Percentiles rank a stretch among this genome's conserved stretches.
phyloP scores from a whole-genome alignment of 2,888 invertebrate genomes.

The Stegophylla sp. region DNA sequence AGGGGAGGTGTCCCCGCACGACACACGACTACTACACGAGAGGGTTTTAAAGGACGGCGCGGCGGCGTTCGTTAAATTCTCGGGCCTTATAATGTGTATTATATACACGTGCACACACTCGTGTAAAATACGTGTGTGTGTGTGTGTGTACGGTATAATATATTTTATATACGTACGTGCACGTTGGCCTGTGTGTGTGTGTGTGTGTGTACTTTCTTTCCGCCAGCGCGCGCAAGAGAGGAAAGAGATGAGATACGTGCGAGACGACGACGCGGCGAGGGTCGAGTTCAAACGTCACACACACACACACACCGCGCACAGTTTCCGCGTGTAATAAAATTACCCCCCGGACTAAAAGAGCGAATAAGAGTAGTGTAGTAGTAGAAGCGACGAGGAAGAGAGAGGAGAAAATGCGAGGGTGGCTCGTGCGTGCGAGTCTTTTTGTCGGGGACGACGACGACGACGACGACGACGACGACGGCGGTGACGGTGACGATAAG shows the following conservation, averaged over 20 bases:
- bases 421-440: background rate
- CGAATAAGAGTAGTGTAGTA: no score
- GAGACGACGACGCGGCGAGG: background rate
- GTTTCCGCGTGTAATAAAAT: constrained; percentile 39
- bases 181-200: background rate
- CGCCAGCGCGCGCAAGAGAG: background rate
- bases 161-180: background rate
- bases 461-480: no score
- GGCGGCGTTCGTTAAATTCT: constrained; percentile 36
- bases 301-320: no score
- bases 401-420: background rate
- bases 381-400: background rate
- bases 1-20: background rate
- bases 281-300: constrained; percentile 54
- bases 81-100: background rate
- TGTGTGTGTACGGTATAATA: background rate
- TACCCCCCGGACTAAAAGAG: constrained; percentile 32
- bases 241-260: no score
- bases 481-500: constrained; percentile 42
- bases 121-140: background rate
- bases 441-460: background rate
- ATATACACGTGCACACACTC: background rate
- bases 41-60: constrained; percentile 34
- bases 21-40: background rate
- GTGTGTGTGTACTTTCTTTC: background rate